Base-by-base conservation (phyloP, 2,113 vertebrate genomes). In the Gambusia affinis region DNA sequence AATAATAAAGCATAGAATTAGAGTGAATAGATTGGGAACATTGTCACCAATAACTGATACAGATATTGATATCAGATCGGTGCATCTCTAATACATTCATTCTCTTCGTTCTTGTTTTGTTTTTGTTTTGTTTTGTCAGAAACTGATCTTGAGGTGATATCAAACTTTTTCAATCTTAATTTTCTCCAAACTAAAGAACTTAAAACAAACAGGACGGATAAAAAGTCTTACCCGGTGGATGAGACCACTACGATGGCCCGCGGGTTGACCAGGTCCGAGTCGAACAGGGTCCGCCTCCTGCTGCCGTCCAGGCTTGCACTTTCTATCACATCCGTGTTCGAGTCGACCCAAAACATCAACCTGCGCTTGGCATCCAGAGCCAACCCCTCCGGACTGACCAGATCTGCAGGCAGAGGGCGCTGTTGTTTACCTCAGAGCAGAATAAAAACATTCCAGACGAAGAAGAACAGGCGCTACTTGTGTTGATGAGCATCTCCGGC, bases 301-400 rank as follows among this genome's bases (percentile, higher is more conserved):
- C 95, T 95, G 68, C 98, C 98, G 0, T 99, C 97, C 91, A 99
- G 93, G 60, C 88, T 93, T 3, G 97, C 87, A 0, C 85, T 89
- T 89, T 99, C 98, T 0, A 99, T 98, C 84, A 94, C 93, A 72
- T 99, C 98, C 8, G 95, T 91, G 3, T 95, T 95, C 0, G 97
- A 99, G 91, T 99, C 98, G 0, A 98, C 98, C 98, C 98, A 99
- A 92, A 98, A 99, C 92, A 99, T 88, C 64, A 87, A 92, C 83
- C 96, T 89, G 0, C 95, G 95, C 8, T 94, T 85, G 31, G 94
- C 94, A 27, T 99, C 98, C 51, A 99, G 92, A 0, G 96, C 95
- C 67, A 99, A 91, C 39, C 98, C 98, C 88, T 99, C 98, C 0
- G 98, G 97, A 92, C 97, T 99, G 73, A 96, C 93, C 28, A 99